These are phyloP conservation scores for Galeopterus variegatus DNA, from an alignment of 2,113 vertebrate genomes.

Conservation along the genomic window DNA sequence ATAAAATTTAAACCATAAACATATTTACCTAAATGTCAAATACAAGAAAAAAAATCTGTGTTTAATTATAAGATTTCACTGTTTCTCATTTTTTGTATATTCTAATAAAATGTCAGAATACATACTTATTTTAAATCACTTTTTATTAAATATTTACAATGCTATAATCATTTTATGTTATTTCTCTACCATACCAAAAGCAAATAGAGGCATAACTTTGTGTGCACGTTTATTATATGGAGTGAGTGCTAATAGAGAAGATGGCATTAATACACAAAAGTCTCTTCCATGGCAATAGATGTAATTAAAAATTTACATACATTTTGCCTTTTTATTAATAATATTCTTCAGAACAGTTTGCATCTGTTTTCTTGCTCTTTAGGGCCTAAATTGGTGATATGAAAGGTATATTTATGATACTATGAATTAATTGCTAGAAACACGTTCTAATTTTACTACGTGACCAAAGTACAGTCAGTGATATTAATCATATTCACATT, in stretches of 20 bases:
- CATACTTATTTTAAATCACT: constrained; percentile 76
- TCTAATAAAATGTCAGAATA: constrained; percentile 77
- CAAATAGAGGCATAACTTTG: constrained; percentile 71
- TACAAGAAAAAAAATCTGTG: not conserved
- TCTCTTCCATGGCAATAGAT: constrained; percentile 76
- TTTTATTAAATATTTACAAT: constrained; percentile 70
- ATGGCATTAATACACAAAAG: constrained; percentile 79
- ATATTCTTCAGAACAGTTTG: constrained; percentile 71
- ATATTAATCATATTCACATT: constrained; percentile 71
- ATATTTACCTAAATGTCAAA: not conserved
- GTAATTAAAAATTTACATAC: constrained; percentile 85
- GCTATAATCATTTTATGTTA: constrained; percentile 66
- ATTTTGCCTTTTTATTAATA: constrained; percentile 78
- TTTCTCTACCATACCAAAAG: constrained; percentile 80
- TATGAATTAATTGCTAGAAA: constrained; percentile 68
- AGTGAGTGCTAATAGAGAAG: constrained; percentile 70
- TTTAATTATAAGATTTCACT: not conserved
- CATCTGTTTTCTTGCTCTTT: constrained; percentile 72
- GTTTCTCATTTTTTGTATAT: not conserved
- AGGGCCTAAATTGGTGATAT: constrained; percentile 77
- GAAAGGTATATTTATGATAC: constrained; percentile 54
- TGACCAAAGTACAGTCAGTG: constrained; percentile 47
- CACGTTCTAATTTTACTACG: constrained; percentile 57
- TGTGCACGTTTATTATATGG: constrained; percentile 73
- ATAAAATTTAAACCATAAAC: constrained; percentile 21